Evolutionary conservation across 1,140 invertebrate genomes (phyloP).

Genomic region (Pentalonia nigronervosa): DNA sequence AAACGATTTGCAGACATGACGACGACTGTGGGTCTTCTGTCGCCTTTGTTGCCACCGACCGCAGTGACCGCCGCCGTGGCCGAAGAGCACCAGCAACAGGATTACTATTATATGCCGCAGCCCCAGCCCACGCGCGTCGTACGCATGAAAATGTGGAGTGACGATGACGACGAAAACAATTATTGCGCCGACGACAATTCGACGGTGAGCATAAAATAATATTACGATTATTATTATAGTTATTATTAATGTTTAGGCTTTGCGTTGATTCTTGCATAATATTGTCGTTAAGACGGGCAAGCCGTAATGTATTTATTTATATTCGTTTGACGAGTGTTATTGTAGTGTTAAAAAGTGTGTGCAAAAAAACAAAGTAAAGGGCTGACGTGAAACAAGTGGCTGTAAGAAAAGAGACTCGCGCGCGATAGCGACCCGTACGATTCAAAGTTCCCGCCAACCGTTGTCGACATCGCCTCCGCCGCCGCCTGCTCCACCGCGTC

Average conservation of each 20-base stretch:
- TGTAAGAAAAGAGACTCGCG: neutral
- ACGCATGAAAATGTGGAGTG: slow-evolving; percentile 54
- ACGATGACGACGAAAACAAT: slow-evolving; percentile 46
- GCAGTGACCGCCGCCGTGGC: neutral
- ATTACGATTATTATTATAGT: neutral
- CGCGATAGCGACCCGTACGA: neutral
- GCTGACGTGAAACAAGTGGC: neutral
- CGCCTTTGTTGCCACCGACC: slow-evolving; percentile 1
- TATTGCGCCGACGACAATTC: slow-evolving; percentile 28
- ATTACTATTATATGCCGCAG: slow-evolving; percentile 20
- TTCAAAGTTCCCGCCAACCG: slow-evolving; percentile 52
- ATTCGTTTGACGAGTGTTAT: neutral
- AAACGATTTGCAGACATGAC: neutral
- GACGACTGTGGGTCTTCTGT: slow-evolving; percentile 29
- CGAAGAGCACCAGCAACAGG: slow-evolving; percentile 43
- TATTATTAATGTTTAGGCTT: neutral
- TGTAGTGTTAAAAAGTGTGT: neutral
- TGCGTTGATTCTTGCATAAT: neutral
- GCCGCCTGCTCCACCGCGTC: neutral
- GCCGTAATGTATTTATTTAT: neutral
- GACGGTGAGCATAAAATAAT: slow-evolving; percentile 3
- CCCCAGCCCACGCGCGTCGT: slow-evolving; percentile 27
- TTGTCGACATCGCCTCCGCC: slow-evolving; percentile 5
- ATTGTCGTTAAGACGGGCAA: too few species aligned
- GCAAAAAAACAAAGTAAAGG: neutral